phyloP scores from a whole-genome alignment of 2,113 vertebrate species.

The Chloropsis cyanopogon region DNA sequence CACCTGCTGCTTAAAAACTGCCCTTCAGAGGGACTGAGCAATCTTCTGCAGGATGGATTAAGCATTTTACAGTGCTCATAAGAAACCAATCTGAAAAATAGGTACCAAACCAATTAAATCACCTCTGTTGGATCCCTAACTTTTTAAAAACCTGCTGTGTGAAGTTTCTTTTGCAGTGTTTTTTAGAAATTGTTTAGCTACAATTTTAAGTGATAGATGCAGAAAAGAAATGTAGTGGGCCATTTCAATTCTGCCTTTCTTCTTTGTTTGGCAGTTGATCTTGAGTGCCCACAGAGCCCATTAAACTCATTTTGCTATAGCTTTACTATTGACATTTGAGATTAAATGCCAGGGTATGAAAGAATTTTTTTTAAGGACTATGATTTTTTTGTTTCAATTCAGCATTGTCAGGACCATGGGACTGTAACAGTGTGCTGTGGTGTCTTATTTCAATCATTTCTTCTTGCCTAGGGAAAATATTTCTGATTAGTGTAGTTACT shows the following conservation, averaged over 20 bases:
- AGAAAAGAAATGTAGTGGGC: not conserved
- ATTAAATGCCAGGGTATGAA: constrained; percentile 22
- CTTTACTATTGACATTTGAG: constrained; percentile 9
- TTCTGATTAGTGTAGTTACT: not conserved
- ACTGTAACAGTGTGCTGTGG: not conserved
- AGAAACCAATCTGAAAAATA: not conserved
- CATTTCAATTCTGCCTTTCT: constrained; percentile 13
- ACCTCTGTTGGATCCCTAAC: not conserved
- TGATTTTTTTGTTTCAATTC: constrained; percentile 4
- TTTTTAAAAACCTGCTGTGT: not conserved
- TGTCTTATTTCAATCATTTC: not conserved
- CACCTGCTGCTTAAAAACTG: not conserved
- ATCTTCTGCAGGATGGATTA: not conserved
- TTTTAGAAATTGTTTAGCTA: not conserved
- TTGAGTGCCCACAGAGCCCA: not conserved
- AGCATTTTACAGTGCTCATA: not conserved
- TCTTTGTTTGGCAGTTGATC: not conserved
- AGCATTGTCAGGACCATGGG: not conserved
- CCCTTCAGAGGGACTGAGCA: not conserved
- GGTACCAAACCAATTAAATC: not conserved
- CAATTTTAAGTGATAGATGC: not conserved
- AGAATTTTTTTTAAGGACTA: not conserved
- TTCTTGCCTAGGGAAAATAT: not conserved
- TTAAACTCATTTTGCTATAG: constrained; percentile 10
- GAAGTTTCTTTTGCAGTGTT: not conserved